phyloP scores from a whole-genome alignment of 2,797 vertebrate species.

The Alosa sapidissima region DNA sequence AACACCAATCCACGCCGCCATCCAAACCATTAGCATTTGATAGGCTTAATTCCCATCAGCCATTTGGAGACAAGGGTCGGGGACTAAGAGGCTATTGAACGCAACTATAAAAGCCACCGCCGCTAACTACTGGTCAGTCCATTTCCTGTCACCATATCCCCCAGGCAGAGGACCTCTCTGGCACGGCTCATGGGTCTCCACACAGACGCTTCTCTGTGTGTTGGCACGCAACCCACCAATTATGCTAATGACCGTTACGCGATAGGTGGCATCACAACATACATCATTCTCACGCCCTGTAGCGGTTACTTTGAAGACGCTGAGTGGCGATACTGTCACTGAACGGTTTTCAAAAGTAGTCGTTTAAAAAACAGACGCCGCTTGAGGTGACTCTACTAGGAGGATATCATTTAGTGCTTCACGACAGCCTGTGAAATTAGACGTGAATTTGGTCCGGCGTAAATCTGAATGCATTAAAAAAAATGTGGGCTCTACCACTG shows the following conservation, averaged over 20 bases:
- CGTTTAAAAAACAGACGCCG: neutral
- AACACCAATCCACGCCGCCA: neutral
- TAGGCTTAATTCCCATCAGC: constrained; percentile 19
- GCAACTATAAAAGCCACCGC: neutral
- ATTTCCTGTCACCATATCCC: constrained; percentile 6
- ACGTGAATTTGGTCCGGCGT: neutral
- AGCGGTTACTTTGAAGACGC: neutral
- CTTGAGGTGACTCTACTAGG: neutral
- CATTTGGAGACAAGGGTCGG: neutral
- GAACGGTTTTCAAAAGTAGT: neutral
- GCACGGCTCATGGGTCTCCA: neutral
- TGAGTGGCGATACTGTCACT: neutral
- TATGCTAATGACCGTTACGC: neutral
- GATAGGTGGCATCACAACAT: neutral
- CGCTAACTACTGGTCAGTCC: neutral
- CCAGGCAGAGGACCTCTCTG: constrained; percentile 4
- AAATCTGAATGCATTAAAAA: neutral
- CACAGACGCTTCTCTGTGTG: neutral
- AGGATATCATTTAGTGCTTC: neutral
- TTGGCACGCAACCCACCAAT: neutral
- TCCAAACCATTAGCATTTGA: constrained; percentile 17
- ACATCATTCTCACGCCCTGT: neutral
- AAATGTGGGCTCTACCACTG: too few species aligned
- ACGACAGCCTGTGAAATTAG: neutral
- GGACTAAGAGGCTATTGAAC: constrained; percentile 14